Evolutionary conservation across 2,113 vertebrate genomes (phyloP).

Genomic region (Equus quagga): DNA sequence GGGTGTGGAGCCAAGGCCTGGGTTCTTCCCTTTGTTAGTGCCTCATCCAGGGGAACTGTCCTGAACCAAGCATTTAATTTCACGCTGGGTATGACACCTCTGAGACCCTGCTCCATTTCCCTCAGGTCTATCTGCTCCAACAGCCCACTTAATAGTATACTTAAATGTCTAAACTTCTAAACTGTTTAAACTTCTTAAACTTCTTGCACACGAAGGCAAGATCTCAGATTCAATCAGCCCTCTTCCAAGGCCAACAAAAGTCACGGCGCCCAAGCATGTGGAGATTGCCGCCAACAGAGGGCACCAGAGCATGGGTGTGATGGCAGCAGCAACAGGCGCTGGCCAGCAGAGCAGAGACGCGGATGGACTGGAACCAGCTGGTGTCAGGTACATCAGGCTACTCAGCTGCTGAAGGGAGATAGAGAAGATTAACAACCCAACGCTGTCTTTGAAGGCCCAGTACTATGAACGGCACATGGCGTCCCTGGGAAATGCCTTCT

Average conservation of each 20-base stretch:
- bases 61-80: not conserved
- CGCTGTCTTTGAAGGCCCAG: not conserved
- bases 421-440: not conserved
- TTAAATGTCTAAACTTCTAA: no score
- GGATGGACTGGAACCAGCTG: not conserved
- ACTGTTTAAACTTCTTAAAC: no score
- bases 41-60: not conserved
- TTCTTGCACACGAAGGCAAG: not conserved
- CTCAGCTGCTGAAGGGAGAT: not conserved
- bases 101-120: not conserved
- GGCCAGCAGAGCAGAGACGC: not conserved
- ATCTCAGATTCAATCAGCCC: not conserved
- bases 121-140: not conserved
- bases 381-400: not conserved
- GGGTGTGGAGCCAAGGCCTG: not conserved
- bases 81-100: not conserved
- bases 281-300: not conserved
- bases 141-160: no score
- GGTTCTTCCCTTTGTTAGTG: not conserved
- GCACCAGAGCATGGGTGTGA: fast-evolving
- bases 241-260: not conserved
- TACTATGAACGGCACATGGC: no score
- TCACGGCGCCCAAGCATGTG: not conserved
- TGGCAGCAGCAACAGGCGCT: not conserved
- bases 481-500: not conserved